Evolutionary conservation across 2,888 invertebrate species (phyloP), one percentile per base, ranked within the genome.

Genomic region (Tipula confusa): DNA sequence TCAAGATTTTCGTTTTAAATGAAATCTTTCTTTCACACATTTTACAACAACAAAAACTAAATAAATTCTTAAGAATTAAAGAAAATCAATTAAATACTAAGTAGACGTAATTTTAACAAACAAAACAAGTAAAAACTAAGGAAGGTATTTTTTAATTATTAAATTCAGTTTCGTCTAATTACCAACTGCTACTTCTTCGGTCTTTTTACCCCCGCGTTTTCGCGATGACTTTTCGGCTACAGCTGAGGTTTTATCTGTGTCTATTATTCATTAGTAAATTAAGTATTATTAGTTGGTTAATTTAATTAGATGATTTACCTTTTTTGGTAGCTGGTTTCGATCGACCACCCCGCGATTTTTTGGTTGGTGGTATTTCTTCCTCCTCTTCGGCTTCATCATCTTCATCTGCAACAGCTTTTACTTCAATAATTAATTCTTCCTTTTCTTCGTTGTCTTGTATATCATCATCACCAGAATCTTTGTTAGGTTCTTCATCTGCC

Each of bases 271-370:
- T 24, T 7, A 64, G 15, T 64, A 15, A 15, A 2, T 24, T 24
- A 33, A 64, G 64, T 64, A n/a, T 24, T 1, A n/a, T 15, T 43
- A n/a, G 13, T n/a, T 15, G 2, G 9, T 64, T 24, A 18, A 43
- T 18, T 64, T 24, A 18, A 15, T 6, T 5, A 9, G 9, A 43
- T 9, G 4, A 36, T 43, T 43, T 43, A 64, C 64, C 83, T 87
- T 87, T 84, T 89, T 89, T 85, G 87, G 87, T 43, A 84, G 86
- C 83, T 29, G 6, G 48, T 38, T 84, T 85, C 80, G 86, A 85
- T 87, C 87, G 43, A 84, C 86, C 31, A 6, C 80, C 80, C 13
- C 80, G 80, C 7, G 29, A 29, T 80, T 80, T 80, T 80, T 80
- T 80, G 31, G 80, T 33, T 18, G 84, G 86, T 84, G 85, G 85